phyloP scores from a whole-genome alignment of 2,113 vertebrate species.

The Callopanchax toddi region DNA sequence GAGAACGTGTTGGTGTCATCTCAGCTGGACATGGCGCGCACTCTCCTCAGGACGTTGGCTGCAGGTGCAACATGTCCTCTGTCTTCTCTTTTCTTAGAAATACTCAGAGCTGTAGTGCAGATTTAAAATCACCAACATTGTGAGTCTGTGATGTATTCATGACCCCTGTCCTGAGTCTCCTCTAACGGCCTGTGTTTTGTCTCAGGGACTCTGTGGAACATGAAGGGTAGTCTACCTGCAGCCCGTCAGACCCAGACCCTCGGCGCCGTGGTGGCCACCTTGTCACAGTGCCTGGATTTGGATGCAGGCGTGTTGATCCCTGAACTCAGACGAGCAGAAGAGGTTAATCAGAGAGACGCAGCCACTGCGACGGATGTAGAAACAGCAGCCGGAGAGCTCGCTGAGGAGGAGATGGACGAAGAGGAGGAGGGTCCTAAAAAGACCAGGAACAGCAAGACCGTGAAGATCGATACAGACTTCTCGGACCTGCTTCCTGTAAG shows the following conservation, averaged over 20 bases:
- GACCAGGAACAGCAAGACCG: constrained; percentile 66
- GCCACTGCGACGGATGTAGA: constrained; percentile 15
- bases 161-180: not conserved
- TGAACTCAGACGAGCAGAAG: constrained; percentile 79
- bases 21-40: constrained; percentile 82
- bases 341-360: constrained; percentile 52
- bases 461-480: constrained; percentile 75
- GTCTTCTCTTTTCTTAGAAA: not conserved
- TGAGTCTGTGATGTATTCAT: too few species aligned
- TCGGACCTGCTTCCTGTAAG: constrained; percentile 94
- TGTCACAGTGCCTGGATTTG: constrained; percentile 85
- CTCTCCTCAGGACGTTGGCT: constrained; percentile 86
- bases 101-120: too few species aligned
- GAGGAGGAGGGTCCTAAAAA: constrained; percentile 78
- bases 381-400: constrained; percentile 23
- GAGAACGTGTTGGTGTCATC: constrained; percentile 84
- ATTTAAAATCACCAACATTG: too few species aligned
- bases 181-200: not conserved
- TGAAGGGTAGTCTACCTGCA: constrained; percentile 85
- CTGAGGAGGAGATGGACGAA: constrained; percentile 67
- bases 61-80: constrained; percentile 80
- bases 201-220: constrained; percentile 87
- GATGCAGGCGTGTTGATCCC: constrained; percentile 81
- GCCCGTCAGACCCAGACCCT: constrained; percentile 87
- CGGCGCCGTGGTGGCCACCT: constrained; percentile 84